Evolutionary conservation across 2,113 vertebrate genomes (phyloP).

Genomic region (Dicaeum eximium): DNA sequence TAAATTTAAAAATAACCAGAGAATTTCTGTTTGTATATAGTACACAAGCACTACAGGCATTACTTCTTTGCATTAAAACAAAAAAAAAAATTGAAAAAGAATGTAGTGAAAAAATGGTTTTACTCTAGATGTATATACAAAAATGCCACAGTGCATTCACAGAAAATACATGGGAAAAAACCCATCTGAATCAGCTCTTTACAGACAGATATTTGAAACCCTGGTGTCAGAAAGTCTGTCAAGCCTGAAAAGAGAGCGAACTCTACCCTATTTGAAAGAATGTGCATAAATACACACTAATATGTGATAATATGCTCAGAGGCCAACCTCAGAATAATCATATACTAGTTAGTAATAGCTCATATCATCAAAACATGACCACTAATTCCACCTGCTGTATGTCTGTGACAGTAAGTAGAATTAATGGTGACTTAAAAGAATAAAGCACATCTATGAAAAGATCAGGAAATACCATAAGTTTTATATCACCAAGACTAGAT

Average conservation of each 20-base stretch:
- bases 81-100: background rate
- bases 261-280: background rate
- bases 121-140: background rate
- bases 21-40: background rate
- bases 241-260: background rate
- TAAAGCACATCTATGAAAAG: background rate
- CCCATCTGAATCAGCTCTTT: background rate
- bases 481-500: background rate
- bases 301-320: background rate
- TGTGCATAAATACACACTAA: background rate
- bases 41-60: background rate
- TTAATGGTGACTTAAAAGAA: background rate
- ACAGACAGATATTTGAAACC: background rate
- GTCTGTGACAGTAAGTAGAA: background rate
- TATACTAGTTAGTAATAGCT: background rate
- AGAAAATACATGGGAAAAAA: background rate
- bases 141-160: background rate
- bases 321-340: background rate
- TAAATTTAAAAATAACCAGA: background rate
- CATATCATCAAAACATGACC: background rate
- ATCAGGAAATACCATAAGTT: background rate
- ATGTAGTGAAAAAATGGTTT: accelerated
- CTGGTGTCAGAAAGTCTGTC: background rate
- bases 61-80: background rate
- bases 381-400: background rate